phyloP scores from a whole-genome alignment of 2,888 invertebrate species.

The Campoletis raptor region DNA sequence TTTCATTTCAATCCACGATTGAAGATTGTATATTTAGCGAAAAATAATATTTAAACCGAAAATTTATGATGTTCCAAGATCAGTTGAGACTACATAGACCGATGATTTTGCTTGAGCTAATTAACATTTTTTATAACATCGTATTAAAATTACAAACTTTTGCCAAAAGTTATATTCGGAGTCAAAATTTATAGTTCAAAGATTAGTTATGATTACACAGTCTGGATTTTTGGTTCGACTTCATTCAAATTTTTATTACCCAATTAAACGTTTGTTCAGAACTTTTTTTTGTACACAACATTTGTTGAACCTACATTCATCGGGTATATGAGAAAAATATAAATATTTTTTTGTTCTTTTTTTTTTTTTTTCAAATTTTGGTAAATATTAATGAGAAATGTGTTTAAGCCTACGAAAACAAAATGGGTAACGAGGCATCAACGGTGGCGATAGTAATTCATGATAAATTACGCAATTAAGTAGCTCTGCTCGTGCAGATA shows the following conservation, averaged over 20 bases:
- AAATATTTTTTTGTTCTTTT: not conserved
- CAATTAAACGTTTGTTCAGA: no score
- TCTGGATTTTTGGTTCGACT: not conserved
- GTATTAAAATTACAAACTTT: not conserved
- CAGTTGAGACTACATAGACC: not conserved
- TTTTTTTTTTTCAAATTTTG: not conserved
- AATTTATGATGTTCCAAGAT: not conserved
- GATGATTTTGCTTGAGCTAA: not conserved
- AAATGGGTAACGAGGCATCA: not conserved
- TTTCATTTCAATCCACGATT: not conserved
- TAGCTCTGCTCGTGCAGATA: slow-evolving; percentile 10
- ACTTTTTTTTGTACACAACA: not conserved
- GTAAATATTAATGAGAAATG: not conserved
- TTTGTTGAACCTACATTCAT: not conserved
- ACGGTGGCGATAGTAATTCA: slow-evolving; percentile 3
- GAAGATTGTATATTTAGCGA: not conserved
- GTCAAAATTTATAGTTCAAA: not conserved
- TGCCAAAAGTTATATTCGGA: not conserved
- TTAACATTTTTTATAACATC: not conserved
- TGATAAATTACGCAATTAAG: slow-evolving; percentile 26
- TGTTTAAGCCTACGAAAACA: not conserved
- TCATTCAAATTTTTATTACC: no score
- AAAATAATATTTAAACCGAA: not conserved
- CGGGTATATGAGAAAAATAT: not conserved
- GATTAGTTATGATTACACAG: not conserved